Evolutionary conservation across 2,888 invertebrate species (phyloP).

Genomic region (Lycaena phlaeas): DNA sequence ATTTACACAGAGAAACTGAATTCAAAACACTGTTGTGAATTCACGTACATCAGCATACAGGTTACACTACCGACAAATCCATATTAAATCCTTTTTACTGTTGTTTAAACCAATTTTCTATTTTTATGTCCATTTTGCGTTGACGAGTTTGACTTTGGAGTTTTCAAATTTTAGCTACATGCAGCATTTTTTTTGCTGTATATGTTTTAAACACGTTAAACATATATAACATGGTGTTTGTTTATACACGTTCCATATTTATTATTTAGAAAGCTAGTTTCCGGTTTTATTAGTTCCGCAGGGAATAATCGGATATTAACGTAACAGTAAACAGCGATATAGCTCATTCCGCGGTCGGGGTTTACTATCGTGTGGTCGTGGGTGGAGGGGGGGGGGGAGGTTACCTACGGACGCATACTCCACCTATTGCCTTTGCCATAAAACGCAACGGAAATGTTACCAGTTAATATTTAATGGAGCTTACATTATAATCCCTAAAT

Average conservation of each 20-base stretch:
- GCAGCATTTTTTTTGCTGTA: too few relatives aligned
- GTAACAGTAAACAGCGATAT: conserved; percentile 16
- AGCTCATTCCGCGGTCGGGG: conserved; percentile 20
- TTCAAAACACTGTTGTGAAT: too few relatives aligned
- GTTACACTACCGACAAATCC: too few relatives aligned
- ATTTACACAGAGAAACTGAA: too few relatives aligned
- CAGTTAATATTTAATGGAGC: conserved; percentile 9
- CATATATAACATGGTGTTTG: too few relatives aligned
- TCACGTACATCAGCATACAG: too few relatives aligned
- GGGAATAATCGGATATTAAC: conserved; percentile 9
- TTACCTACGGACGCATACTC: conserved; percentile 17
- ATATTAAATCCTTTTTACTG: too few relatives aligned
- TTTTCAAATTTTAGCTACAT: too few relatives aligned
- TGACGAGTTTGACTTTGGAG: too few relatives aligned
- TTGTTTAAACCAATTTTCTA: too few relatives aligned
- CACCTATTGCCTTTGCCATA: conserved; percentile 15
- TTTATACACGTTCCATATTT: neutral
- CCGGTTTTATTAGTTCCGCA: conserved; percentile 1
- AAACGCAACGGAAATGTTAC: conserved; percentile 10
- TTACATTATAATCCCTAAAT: conserved; percentile 6
- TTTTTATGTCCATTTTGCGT: too few relatives aligned
- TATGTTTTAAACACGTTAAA: neutral
- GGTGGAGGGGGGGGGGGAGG: conserved; percentile 18
- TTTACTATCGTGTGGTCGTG: conserved; percentile 19
- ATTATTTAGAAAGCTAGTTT: conserved; percentile 4